phyloP scores from a whole-genome alignment of 2,113 vertebrate species.

The Tringa solitaria region DNA sequence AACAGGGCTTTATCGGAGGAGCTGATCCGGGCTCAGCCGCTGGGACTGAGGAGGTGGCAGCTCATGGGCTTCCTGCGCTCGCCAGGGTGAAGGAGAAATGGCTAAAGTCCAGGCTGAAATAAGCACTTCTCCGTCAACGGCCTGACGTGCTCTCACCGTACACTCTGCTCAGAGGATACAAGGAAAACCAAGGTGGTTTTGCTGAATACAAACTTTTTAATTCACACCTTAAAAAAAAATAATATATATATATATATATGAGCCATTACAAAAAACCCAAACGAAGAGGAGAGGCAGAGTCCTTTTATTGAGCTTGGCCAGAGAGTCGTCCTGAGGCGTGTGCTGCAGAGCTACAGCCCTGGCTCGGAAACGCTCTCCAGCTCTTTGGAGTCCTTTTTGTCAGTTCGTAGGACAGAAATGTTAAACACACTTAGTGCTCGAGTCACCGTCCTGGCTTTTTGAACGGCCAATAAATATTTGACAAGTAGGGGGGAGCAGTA shows the following conservation, averaged over 20 bases:
- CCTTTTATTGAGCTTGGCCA: constrained; percentile 56
- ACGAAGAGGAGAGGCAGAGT: constrained; percentile 11
- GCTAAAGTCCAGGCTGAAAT: background rate
- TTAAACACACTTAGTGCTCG: background rate
- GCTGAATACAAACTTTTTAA: constrained; percentile 14
- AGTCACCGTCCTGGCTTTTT: background rate
- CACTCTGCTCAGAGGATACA: background rate
- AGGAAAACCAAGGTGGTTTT: constrained; percentile 14
- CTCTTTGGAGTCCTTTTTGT: background rate
- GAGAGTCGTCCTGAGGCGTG: background rate
- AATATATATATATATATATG: background rate
- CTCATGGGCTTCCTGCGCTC: background rate
- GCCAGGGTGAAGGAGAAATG: background rate
- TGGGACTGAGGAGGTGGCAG: background rate
- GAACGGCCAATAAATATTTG: constrained; percentile 57
- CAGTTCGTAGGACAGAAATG: background rate
- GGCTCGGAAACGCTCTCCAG: background rate
- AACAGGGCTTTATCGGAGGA: background rate
- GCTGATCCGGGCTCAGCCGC: background rate
- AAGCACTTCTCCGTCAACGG: background rate
- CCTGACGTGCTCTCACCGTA: background rate
- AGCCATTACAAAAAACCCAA: constrained; percentile 41
- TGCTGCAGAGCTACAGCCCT: background rate
- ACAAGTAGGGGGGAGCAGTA: background rate
- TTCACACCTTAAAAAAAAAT: constrained; percentile 50